Conservation (phyloP, 2,888 invertebrate genomes). For the Diaprepes abbreviatus region DNA sequence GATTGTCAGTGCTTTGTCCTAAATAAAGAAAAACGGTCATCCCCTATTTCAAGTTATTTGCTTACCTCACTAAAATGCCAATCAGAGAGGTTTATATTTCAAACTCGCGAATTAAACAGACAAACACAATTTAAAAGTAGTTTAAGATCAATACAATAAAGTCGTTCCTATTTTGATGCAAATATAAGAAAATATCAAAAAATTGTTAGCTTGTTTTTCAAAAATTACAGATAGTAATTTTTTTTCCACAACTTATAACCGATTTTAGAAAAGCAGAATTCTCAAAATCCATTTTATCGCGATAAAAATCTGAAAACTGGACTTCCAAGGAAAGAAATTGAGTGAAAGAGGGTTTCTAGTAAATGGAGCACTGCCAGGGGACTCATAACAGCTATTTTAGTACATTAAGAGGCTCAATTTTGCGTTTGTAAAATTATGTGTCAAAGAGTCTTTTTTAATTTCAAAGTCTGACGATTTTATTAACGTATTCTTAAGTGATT, state of each 20-base stretch:
- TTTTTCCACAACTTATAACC: no score
- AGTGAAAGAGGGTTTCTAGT: neutral
- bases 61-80: slow-evolving; percentile 48
- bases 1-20: slow-evolving; percentile 48
- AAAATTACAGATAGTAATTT: no score
- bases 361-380: neutral
- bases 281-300: neutral
- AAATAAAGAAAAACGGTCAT: slow-evolving; percentile 50
- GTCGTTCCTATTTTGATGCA: no score
- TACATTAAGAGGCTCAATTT: neutral
- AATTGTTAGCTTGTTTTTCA: no score
- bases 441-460: neutral
- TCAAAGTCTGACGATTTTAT: neutral
- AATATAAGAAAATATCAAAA: no score
- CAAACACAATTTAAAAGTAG: slow-evolving; percentile 31
- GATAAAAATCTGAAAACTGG: slow-evolving; percentile 4
- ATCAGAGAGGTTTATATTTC: slow-evolving; percentile 44
- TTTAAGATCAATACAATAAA: slow-evolving; percentile 11
- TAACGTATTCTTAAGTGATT: no score
- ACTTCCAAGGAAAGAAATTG: neutral
- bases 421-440: neutral
- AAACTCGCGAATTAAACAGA: slow-evolving; percentile 15
- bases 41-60: slow-evolving; percentile 46
- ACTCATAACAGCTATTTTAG: neutral
- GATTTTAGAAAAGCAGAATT: no score